A percentile compares a stretch with the other conserved stretches of the same genome.
Conservation (phyloP, 1,140 invertebrate genomes). For the Aphidius gifuensis region DNA sequence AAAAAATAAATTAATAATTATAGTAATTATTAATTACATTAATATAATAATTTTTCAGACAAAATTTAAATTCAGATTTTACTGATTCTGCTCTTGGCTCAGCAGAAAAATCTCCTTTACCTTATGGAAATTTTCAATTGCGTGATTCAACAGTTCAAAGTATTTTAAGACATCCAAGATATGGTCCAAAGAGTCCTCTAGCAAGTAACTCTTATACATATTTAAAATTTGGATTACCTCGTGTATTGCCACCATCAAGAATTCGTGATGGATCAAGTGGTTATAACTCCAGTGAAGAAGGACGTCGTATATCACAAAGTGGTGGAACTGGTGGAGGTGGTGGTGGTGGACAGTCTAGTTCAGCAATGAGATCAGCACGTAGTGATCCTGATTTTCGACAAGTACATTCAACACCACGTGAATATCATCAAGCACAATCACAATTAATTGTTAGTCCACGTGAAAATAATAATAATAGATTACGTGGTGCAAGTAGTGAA, state of each 20-base stretch:
- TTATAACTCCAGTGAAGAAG: constrained; percentile 77
- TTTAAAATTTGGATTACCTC: constrained; percentile 86
- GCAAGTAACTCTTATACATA: constrained; percentile 90
- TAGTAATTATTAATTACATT: background rate
- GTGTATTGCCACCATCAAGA: constrained; percentile 75
- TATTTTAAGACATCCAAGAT: constrained; percentile 85
- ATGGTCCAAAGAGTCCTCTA: constrained; percentile 77
- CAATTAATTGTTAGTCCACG: constrained; percentile 42
- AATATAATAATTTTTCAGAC: constrained; percentile 56
- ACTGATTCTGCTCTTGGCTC: constrained; percentile 89
- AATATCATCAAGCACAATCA: constrained; percentile 51
- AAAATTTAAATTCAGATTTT: constrained; percentile 93
- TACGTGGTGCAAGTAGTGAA: constrained; percentile 72
- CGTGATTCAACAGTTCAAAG: constrained; percentile 90
- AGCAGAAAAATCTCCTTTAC: constrained; percentile 83
- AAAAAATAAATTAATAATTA: background rate
- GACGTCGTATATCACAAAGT: constrained; percentile 45
- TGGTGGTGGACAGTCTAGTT: constrained; percentile 24
- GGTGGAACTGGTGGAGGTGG: constrained; percentile 17
- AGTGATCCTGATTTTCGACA: constrained; percentile 77
- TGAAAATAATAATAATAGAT: constrained; percentile 37
- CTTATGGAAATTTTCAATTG: constrained; percentile 90
- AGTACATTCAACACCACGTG: constrained; percentile 50
- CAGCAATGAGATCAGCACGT: constrained; percentile 47
- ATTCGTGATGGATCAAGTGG: constrained; percentile 72